phyloP scores from a whole-genome alignment of 2,797 vertebrate species.

The Liparis tanakae region DNA sequence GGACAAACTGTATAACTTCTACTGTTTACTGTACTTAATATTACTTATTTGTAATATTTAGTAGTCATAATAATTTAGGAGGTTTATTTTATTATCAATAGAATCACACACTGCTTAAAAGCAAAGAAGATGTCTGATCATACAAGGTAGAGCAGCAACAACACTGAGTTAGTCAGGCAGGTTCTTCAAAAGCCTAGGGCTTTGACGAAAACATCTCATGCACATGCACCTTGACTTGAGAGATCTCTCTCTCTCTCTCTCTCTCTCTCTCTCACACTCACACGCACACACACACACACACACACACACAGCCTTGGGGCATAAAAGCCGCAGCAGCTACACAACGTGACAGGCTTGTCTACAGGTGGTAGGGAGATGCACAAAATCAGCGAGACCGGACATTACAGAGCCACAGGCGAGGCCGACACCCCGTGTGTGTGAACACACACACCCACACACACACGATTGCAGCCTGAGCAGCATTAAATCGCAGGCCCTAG shows the following conservation, averaged over 20 bases:
- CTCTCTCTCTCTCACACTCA: neutral
- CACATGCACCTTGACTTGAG: neutral
- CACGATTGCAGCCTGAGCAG: too few species aligned
- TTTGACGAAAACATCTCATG: neutral
- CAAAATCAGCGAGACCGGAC: constrained; percentile 50
- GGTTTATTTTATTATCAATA: neutral
- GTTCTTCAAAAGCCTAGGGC: constrained; percentile 1
- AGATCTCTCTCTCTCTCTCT: neutral
- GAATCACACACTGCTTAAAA: neutral
- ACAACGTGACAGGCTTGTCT: constrained; percentile 55
- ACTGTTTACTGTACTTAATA: neutral
- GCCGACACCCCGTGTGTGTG: constrained; percentile 31
- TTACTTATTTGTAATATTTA: neutral
- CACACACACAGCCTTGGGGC: constrained; percentile 38
- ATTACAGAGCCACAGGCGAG: constrained; percentile 54
- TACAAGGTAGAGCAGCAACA: neutral
- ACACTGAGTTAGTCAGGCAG: constrained; percentile 11
- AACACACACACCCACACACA: constrained; percentile 1
- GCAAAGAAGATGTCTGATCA: neutral
- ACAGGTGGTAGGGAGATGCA: constrained; percentile 65
- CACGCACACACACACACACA: neutral
- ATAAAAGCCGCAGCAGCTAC: constrained; percentile 52
- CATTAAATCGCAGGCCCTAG: constrained; percentile 19
- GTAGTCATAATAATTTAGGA: neutral
- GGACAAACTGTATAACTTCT: neutral